phyloP scores from a whole-genome alignment of 1,140 invertebrate genomes.

The Lepidostoma basale region DNA sequence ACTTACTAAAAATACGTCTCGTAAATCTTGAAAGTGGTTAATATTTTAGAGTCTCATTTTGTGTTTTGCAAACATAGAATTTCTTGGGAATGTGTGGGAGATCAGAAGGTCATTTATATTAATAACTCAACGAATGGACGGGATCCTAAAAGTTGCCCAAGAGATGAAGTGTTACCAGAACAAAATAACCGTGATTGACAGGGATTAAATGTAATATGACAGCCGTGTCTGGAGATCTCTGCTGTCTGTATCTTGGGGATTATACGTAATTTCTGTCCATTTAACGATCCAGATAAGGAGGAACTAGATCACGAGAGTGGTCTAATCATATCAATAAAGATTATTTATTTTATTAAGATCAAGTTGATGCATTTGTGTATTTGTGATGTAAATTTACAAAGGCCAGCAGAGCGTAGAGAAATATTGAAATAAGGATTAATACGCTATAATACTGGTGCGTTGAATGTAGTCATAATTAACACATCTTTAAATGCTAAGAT shows the following conservation, averaged over 20 bases:
- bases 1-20: no score
- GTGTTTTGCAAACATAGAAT: no score
- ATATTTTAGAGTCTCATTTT: no score
- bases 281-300: slow-evolving; percentile 3
- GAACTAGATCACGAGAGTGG: neutral
- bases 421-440: neutral
- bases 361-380: neutral
- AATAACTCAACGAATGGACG: neutral
- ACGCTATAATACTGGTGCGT: neutral
- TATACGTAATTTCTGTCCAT: slow-evolving; percentile 15
- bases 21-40: no score
- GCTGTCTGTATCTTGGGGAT: slow-evolving; percentile 1
- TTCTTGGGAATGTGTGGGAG: no score
- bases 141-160: neutral
- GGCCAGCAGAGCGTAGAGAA: neutral
- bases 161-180: slow-evolving; percentile 3
- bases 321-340: slow-evolving; percentile 10
- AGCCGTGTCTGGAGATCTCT: neutral
- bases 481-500: neutral
- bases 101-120: neutral
- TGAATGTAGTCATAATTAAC: neutral
- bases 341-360: neutral
- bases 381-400: no score
- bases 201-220: slow-evolving; percentile 22
- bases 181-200: neutral